These are phyloP conservation scores for Stercorarius parasiticus DNA, from an alignment of 2,113 vertebrate species.

Conservation along the genomic window DNA sequence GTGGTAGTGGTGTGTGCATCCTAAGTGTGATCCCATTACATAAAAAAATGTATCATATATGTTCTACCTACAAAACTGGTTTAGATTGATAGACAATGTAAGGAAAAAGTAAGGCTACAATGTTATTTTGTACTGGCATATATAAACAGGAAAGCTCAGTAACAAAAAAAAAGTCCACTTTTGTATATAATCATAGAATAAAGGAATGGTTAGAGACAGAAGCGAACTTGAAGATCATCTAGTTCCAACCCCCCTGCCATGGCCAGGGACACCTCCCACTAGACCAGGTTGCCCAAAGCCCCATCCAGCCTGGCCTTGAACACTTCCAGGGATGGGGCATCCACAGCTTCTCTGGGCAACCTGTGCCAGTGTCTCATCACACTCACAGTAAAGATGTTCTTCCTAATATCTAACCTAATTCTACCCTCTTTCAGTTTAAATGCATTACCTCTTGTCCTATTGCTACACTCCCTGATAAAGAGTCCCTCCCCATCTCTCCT, in stretches of 20 bases:
- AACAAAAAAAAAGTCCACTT: not conserved
- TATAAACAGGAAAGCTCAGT: not conserved
- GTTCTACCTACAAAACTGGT: not conserved
- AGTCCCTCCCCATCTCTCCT: not conserved
- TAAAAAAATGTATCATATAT: accelerated
- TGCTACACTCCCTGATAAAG: not conserved
- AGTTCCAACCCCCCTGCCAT: not conserved
- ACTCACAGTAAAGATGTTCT: not conserved
- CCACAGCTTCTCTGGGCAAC: not conserved
- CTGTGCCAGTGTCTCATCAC: not conserved
- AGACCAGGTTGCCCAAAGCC: not conserved
- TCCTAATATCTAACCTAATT: not conserved
- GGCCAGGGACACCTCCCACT: too few relatives aligned
- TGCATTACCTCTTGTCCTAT: not conserved
- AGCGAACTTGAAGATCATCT: not conserved
- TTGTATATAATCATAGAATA: not conserved
- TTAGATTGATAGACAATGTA: accelerated
- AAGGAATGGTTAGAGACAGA: not conserved
- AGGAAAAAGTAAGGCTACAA: not conserved
- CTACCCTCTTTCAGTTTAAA: not conserved
- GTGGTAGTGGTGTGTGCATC: not conserved
- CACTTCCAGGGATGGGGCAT: not conserved
- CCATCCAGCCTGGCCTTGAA: not conserved
- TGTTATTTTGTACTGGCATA: not conserved
- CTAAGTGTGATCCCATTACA: not conserved